Evolutionary conservation across 2,888 invertebrate genomes (phyloP), one percentile per base, ranked within the genome.

Genomic region (Myopa testacea): DNA sequence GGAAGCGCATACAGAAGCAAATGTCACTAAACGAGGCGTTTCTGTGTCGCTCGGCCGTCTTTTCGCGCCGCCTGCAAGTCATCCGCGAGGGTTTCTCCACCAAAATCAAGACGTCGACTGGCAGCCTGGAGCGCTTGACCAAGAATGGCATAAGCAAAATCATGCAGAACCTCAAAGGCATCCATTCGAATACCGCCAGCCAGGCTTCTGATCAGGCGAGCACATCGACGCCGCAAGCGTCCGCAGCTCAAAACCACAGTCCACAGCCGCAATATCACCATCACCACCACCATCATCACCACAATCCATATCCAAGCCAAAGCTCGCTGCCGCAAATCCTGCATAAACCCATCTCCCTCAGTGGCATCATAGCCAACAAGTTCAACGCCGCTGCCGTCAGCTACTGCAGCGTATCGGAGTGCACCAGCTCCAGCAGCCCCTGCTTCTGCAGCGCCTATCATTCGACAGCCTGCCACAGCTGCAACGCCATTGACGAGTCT

Each of bases 1-100:
- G 95, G 78, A 94, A 93, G 85, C 95, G 96, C 85, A 96, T 96
- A 82, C 95, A 95, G 87, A 96, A 96, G 86, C 96, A 96, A 89
- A 95, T 95, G 38, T 96, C 96, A 7, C 90, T 96, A 16, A 96
- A 96, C 86, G 96, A 96, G 87, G 95, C 96, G 79, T 93, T 96
- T 79, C 93, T 96, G 77, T 95, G 91, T 83, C 86, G 89, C 1
- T 89, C 89, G 67, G 87, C 87, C 0, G 55, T 89, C 70, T 88
- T 90, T 77, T 87, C 89, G 4, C 89, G 89, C 78, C 86, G 89
- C 3, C 77, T 90, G 40, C 89, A 90, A 81, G 82, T 89, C 4
- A 88, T 90, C n/a, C 86, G 89, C 1, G 89, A 93, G 84, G 95
- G 95, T 84, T 92, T 96, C 86, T 95, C 95, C 82, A 95, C 92